Evolutionary conservation across 2,888 invertebrate genomes (phyloP), one percentile per base, ranked within the genome.

Genomic region (Baronia brevicornis): DNA sequence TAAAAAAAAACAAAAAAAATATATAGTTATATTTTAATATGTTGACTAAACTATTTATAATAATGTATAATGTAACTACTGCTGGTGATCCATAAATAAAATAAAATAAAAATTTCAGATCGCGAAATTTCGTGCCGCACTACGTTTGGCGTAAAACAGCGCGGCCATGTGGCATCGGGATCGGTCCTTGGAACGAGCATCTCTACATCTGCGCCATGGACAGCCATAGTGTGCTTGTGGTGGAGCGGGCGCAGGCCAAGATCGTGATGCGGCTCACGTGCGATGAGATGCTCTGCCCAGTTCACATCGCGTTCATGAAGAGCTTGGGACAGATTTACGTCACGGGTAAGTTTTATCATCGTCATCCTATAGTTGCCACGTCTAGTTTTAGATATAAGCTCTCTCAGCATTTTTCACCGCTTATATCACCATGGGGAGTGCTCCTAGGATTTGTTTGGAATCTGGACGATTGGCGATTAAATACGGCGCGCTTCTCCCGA

Each of bases 91-190:
- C 14, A n/a, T 4, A 6, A 5, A 9, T 14, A n/a, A 8, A 13
- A 4, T 10, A 8, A 18, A 15, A 7, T 5, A 8, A n/a, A n/a
- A 8, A 9, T 38, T 41, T 25, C 49, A 88, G 86, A 48, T 80
- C 80, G 3, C 78, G 85, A 12, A 72, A 66, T 39, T 88, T 87
- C 52, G 51, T 72, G 4, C 86, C 88, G 0, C 87, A 86, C 46
- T 72, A 86, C 42, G 60, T 85, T 11, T 85, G 87, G 87, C 74
- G 79, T 19, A 84, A 87, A 60, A 79, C 85, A 22, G 84, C 87
- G 1, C 78, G 91, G 47, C 92, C 92, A 0, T 86, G 89, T 10
- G 92, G 92, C 1, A 70, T 93, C 0, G 88, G 87, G 0, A 71
- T 90, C 5, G 85, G 90, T 15, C 89, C 89, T 0, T 90, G 89